A percentile compares a stretch with the other conserved stretches of the same genome.
Conservation (phyloP, 2,113 vertebrate genomes). For the Ancistrus triradiatus region DNA sequence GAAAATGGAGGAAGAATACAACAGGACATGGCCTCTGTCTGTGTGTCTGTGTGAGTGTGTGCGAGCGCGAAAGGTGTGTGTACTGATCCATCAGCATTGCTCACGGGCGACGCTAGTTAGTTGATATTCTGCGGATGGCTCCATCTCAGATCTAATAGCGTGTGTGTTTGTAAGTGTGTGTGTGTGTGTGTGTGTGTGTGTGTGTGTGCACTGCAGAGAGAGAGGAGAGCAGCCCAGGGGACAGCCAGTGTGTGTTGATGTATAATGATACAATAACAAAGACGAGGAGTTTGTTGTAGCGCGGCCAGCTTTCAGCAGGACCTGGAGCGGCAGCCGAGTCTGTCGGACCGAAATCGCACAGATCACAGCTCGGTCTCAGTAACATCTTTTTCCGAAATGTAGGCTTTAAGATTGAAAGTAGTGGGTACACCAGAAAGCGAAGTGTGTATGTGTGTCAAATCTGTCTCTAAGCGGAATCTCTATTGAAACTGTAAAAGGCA, state of each 20-base stretch:
- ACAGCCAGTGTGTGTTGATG: constrained; percentile 44
- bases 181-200: constrained; percentile 30
- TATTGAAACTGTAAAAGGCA: constrained; percentile 28
- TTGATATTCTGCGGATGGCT: constrained; percentile 50
- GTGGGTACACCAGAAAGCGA: neutral
- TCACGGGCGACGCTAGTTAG: constrained; percentile 37
- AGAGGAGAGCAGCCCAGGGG: constrained; percentile 34
- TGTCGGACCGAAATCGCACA: neutral
- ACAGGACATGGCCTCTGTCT: constrained; percentile 17
- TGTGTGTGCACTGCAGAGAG: constrained; percentile 25
- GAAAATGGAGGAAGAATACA: constrained; percentile 15
- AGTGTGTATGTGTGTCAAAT: neutral
- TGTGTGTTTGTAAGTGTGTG: constrained; percentile 27
- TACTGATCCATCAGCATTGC: constrained; percentile 26
- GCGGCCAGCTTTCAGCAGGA: neutral
- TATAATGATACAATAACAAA: constrained; percentile 51
- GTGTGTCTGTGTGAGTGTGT: constrained; percentile 28
- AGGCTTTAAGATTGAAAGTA: neutral
- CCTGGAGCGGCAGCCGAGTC: constrained; percentile 17
- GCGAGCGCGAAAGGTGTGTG: constrained; percentile 20
- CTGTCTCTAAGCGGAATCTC: constrained; percentile 7
- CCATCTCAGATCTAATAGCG: constrained; percentile 48
- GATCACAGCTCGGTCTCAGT: neutral
- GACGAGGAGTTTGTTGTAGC: constrained; percentile 14
- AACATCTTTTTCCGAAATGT: neutral